Base-by-base conservation (phyloP, 2,888 invertebrate genomes). In the Phrixothrix hirtus region DNA sequence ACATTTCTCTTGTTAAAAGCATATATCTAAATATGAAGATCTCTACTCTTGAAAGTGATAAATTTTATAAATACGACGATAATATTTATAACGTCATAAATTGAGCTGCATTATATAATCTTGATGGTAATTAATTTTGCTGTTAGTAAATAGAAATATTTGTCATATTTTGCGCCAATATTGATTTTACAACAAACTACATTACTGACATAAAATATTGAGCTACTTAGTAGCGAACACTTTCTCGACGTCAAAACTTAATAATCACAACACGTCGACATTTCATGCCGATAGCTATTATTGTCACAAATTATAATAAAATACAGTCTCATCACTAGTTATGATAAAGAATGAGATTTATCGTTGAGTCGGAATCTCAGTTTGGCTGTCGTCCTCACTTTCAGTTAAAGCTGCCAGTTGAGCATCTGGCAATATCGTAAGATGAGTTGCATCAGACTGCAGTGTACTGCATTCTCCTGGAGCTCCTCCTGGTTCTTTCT, bases 381-480 rank as follows among this genome's bases (percentile, higher is more conserved):
- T 67, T 55, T 72, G 73, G 57, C 73, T 74, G 62, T 78, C 83
- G 58, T 83, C 83, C 65, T 84, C 84, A 43, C 83, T 83, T 72
- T 84, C 84, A 1, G 82, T 81, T 52, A 80, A 78, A 1, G 75
- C 76, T 16, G 77, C 75, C 58, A 81, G 77, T 55, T 78, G 78
- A 49, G 84, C 82, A 62, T 85, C 85, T n/a, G 87, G 86, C 57
- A 88, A 81, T 63, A 85, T 88, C 29, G 88, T 88, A 36, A 89
- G 81, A 71, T 88, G 88, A 3, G 89, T 88, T 2, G 85, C 83
- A 76, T 89, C 89, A 58, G 88, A 88, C 72, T 89, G 87, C 47
- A 89, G 79, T 0, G 89, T 88, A 66, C 87, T 86, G 63, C 86
- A 86, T 61, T 84, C 84, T 17, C 83, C 82, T 1, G 78, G 78